phyloP scores from a whole-genome alignment of 2,888 invertebrate genomes.

The Ditula angustiorana region DNA sequence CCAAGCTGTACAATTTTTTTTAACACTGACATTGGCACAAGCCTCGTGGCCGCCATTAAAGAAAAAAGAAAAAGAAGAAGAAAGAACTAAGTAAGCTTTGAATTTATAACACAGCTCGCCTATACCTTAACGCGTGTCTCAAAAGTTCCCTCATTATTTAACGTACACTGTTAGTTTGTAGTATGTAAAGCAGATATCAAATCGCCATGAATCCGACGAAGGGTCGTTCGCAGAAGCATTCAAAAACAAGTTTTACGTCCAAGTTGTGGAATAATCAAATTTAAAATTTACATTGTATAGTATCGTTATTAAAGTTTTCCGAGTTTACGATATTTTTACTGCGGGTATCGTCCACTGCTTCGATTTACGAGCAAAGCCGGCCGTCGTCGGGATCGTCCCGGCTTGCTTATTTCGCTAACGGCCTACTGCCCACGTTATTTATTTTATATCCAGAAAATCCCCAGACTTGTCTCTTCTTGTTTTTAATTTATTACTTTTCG shows the following conservation, averaged over 20 bases:
- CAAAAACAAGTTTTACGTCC: conserved; percentile 24
- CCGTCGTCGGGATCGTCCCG: conserved; percentile 49
- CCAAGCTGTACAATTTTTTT: too few species aligned
- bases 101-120: too few species aligned
- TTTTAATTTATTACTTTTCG: conserved; percentile 43
- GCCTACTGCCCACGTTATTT: conserved; percentile 51
- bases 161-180: not conserved
- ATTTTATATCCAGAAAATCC: conserved; percentile 47
- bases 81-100: too few species aligned
- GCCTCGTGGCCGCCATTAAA: too few species aligned
- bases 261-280: conserved; percentile 36
- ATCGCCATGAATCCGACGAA: not conserved
- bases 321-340: conserved; percentile 44
- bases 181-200: not conserved
- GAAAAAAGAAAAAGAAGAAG: too few species aligned
- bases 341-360: conserved; percentile 37
- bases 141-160: not conserved
- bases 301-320: conserved; percentile 39
- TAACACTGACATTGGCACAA: too few species aligned
- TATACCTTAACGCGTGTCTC: too few species aligned
- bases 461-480: conserved; percentile 49
- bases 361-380: conserved; percentile 44
- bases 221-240: conserved; percentile 20
- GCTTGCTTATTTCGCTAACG: conserved; percentile 54
- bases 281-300: conserved; percentile 36